A percentile compares a stretch with the other conserved stretches of the same genome.
Conservation (phyloP, 2,113 vertebrate species). For the Lates calcarifer region DNA sequence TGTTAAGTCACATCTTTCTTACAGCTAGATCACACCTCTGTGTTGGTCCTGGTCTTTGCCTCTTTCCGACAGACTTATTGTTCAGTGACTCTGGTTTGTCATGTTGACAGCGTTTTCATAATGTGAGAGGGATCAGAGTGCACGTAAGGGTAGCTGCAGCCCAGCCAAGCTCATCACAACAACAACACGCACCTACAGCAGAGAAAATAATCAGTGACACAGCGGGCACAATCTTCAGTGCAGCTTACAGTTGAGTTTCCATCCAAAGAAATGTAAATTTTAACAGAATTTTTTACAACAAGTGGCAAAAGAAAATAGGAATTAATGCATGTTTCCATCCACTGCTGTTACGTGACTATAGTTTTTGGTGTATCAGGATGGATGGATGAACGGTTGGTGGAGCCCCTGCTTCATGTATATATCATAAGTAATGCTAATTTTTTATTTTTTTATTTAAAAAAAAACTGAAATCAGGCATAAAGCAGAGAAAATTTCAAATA, state of each 20-base stretch:
- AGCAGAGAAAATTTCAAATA: neutral
- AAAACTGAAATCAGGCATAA: neutral
- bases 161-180: constrained; percentile 33
- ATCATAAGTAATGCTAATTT: neutral
- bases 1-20: constrained; percentile 34
- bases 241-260: neutral
- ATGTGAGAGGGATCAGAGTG: constrained; percentile 21
- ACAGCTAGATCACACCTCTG: constrained; percentile 18
- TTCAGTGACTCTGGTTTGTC: neutral
- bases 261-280: neutral
- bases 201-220: constrained; percentile 16
- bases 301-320: neutral
- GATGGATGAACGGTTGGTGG: neutral
- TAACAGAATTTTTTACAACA: neutral
- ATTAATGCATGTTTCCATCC: neutral
- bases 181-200: constrained; percentile 30
- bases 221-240: neutral
- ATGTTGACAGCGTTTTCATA: constrained; percentile 46
- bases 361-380: neutral
- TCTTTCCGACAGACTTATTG: constrained; percentile 14
- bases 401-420: neutral
- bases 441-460: too few relatives aligned
- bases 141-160: constrained; percentile 26
- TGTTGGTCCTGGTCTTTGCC: neutral
- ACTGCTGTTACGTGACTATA: neutral